phyloP scores from a whole-genome alignment of 2,113 vertebrate genomes.

The Formicarius rufipectus region DNA sequence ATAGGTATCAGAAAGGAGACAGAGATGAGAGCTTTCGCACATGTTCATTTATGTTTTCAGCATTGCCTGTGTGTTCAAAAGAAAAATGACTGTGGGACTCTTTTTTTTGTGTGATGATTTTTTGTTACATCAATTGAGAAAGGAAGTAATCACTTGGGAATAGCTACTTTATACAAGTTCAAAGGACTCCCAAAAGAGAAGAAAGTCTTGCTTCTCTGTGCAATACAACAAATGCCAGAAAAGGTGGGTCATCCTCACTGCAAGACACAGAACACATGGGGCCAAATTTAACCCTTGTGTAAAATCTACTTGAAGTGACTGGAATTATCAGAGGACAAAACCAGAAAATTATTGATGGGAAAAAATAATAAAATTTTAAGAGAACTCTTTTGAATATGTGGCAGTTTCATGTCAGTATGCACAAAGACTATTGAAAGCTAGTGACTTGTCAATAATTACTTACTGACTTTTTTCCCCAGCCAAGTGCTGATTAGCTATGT shows the following conservation, averaged over 20 bases:
- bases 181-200: constrained; percentile 72
- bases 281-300: constrained; percentile 1
- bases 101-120: constrained; percentile 52
- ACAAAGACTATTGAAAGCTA: not conserved
- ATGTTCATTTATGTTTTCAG: constrained; percentile 71
- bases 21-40: constrained; percentile 62
- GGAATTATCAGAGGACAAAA: not conserved
- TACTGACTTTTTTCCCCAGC: not conserved
- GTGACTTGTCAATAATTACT: not conserved
- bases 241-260: constrained; percentile 69
- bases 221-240: constrained; percentile 70
- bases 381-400: not conserved
- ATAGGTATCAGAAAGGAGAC: constrained; percentile 65
- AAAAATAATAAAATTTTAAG: not conserved
- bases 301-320: not conserved
- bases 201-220: constrained; percentile 56
- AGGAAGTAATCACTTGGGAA: constrained; percentile 78
- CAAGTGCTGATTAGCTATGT: not conserved
- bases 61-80: constrained; percentile 61
- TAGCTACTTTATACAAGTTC: constrained; percentile 67
- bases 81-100: constrained; percentile 38
- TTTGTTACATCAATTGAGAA: constrained; percentile 75
- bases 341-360: not conserved
- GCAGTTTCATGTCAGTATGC: not conserved
- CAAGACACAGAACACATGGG: constrained; percentile 21